Percentiles rank a stretch among this genome's conserved stretches.
Conservation (phyloP, 1,140 invertebrate genomes). For the Drosophila rufa region DNA sequence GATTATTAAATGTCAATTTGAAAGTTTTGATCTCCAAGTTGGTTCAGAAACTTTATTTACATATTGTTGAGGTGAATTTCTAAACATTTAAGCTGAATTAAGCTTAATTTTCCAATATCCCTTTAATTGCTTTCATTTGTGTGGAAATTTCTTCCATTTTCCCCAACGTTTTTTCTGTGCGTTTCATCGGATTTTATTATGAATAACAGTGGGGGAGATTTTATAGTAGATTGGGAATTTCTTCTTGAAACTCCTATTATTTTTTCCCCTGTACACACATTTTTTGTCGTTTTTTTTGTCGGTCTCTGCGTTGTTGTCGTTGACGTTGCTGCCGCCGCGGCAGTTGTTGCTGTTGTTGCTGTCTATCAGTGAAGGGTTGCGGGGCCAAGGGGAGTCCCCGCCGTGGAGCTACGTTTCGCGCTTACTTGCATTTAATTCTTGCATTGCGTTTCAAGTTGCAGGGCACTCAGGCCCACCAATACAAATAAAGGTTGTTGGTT, state of each 20-base stretch:
- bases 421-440: conserved; percentile 83
- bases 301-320: conserved; percentile 50
- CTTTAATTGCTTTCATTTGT: no score
- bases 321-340: conserved; percentile 29
- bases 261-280: conserved; percentile 14
- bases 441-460: conserved; percentile 82
- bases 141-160: no score
- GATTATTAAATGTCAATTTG: no score
- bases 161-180: no score
- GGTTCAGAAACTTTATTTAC: no score
- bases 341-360: conserved; percentile 28
- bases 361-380: conserved; percentile 28
- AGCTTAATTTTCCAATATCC: no score
- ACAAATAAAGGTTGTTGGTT: conserved; percentile 40
- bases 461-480: conserved; percentile 69
- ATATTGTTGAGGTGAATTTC: no score
- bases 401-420: conserved; percentile 61
- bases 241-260: neutral
- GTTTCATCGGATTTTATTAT: neutral
- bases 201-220: neutral
- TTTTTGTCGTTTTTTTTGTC: conserved; percentile 52
- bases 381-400: conserved; percentile 6
- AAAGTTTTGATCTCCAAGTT: no score
- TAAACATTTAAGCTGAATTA: no score
- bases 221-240: neutral